Evolutionary conservation across 2,113 vertebrate species (phyloP).

Genomic region (Accipiter cooperii): DNA sequence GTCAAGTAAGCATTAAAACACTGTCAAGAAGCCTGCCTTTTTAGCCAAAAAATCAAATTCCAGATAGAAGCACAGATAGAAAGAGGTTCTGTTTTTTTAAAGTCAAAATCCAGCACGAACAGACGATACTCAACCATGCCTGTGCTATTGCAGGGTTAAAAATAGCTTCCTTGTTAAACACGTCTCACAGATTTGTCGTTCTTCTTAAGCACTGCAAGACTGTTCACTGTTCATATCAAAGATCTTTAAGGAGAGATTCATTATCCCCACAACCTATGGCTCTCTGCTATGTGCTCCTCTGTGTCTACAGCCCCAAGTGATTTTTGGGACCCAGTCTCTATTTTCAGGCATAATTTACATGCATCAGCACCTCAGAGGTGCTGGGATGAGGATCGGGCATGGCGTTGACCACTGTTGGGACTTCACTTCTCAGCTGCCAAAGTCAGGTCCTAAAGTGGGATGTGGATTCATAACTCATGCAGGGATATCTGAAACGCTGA

Average conservation of each 20-base stretch:
- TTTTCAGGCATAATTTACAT: background rate
- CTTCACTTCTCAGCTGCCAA: background rate
- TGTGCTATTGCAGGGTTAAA: background rate
- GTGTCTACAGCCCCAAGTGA: background rate
- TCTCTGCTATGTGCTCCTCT: background rate
- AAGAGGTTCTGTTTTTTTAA: background rate
- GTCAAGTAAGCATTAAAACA: background rate
- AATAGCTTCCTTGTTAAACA: background rate
- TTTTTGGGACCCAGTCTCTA: background rate
- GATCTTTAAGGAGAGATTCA: background rate
- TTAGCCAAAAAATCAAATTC: background rate
- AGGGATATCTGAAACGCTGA: background rate
- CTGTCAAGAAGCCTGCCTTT: background rate
- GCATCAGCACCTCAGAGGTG: background rate
- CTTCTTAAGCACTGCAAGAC: background rate
- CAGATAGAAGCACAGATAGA: background rate
- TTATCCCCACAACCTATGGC: too few species aligned
- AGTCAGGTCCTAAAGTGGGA: too few species aligned
- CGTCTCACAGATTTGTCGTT: background rate
- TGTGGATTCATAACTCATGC: background rate
- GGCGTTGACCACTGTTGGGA: fast-evolving
- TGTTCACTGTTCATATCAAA: background rate
- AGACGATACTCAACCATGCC: background rate
- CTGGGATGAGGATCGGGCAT: fast-evolving
- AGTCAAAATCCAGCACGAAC: background rate